Conservation (phyloP, 1,140 invertebrate species). For the Tribolium castaneum region DNA sequence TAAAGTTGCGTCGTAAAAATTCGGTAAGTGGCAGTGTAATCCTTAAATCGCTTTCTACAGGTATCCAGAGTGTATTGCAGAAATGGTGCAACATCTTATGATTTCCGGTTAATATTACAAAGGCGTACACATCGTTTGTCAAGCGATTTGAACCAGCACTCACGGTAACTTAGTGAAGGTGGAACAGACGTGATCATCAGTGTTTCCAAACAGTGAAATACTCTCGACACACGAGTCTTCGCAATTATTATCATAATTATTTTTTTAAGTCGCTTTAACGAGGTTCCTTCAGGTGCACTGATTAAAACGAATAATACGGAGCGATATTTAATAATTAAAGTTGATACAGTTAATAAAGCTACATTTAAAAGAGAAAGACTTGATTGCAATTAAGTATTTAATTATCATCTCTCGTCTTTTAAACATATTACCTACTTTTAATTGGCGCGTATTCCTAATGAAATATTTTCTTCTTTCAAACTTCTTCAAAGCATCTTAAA, state of each 20-base stretch:
- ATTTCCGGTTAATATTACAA: conserved; percentile 23
- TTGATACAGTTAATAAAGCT: background rate
- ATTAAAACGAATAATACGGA: background rate
- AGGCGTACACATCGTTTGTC: conserved; percentile 16
- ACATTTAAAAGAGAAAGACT: background rate
- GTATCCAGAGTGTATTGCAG: conserved; percentile 1
- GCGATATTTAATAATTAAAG: background rate
- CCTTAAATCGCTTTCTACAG: background rate
- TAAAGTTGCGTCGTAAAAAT: background rate
- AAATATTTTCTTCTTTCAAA: background rate
- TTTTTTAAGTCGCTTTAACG: conserved; percentile 1
- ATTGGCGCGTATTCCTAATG: background rate
- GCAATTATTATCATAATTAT: background rate
- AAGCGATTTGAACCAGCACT: background rate
- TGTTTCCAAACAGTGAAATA: background rate
- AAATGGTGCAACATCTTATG: conserved; percentile 7
- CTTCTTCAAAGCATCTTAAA: too few species aligned
- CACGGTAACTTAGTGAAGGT: background rate
- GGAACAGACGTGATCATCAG: background rate
- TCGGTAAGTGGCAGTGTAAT: conserved; percentile 1
- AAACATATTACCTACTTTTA: background rate
- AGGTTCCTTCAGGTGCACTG: conserved; percentile 5
- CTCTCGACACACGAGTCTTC: background rate
- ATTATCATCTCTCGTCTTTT: background rate
- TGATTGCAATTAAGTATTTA: conserved; percentile 6